phyloP scores from a whole-genome alignment of 1,140 invertebrate species.

The Conopomorpha cramerella region DNA sequence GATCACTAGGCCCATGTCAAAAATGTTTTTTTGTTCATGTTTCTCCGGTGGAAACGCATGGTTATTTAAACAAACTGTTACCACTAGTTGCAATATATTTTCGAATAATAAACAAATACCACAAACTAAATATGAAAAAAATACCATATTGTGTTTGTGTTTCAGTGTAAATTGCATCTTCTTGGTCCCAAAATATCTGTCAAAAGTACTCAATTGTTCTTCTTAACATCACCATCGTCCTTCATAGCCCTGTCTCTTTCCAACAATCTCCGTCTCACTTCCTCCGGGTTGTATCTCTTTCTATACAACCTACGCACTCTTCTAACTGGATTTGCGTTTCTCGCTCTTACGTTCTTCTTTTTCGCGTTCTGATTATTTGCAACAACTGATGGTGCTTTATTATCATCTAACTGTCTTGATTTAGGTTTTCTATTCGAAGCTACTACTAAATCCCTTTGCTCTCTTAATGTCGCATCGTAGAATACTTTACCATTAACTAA shows the following conservation, averaged over 20 bases:
- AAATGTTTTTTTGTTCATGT: no score
- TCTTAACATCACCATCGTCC: slow-evolving; percentile 8
- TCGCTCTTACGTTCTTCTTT: slow-evolving; percentile 28
- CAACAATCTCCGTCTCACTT: slow-evolving; percentile 44
- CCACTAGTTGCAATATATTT: no score
- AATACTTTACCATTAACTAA: slow-evolving; percentile 47
- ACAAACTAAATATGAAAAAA: no score
- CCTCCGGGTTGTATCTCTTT: slow-evolving; percentile 47
- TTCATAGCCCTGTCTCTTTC: slow-evolving; percentile 36
- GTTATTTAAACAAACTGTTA: no score
- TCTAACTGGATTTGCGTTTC: slow-evolving; percentile 41
- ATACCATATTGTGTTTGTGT: no score
- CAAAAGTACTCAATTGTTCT: not conserved
- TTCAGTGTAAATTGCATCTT: no score
- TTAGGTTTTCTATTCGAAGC: slow-evolving; percentile 11
- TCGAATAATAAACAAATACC: no score
- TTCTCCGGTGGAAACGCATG: no score
- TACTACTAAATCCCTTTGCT: slow-evolving; percentile 33
- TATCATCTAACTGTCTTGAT: slow-evolving; percentile 23
- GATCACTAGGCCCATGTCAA: no score
- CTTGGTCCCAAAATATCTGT: not conserved
- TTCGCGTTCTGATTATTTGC: slow-evolving; percentile 21
- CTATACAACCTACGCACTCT: slow-evolving; percentile 39
- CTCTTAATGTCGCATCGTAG: slow-evolving; percentile 41
- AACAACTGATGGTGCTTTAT: slow-evolving; percentile 19